Base-by-base conservation (phyloP, 2,888 invertebrate genomes). In the Phlogophora meticulosa region DNA sequence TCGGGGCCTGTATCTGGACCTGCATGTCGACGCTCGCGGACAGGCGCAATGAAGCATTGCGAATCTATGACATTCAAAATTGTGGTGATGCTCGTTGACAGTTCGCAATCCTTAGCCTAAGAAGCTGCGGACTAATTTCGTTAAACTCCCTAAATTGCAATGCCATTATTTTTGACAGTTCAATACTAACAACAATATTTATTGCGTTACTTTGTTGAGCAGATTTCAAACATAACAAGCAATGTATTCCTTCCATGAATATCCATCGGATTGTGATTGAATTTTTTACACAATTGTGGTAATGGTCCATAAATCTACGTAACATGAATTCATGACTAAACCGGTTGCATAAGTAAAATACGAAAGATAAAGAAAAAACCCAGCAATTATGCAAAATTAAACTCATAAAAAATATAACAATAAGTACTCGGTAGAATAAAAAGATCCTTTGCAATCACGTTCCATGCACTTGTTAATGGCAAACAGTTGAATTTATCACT, bases 401-500 rank as follows among this genome's bases (percentile, higher is more conserved):
- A 34, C 11, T 2, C 15, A 46, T 46, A 61, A 32, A 28, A 38
- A 62, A 68, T 1, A 22, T 36, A 74, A 62, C 20, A 58, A 32
- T 51, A 49, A 38, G n/a, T n/a, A n/a, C n/a, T n/a, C 22, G 62
- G 56, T 45, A 59, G 34, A 55, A 56, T 52, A 45, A 36, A 48
- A 68, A 7, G 11, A 43, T 62, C 28, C 46, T 49, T 56, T 1
- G 38, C 24, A 73, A 78, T 79, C 69, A 70, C 45, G 53, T 69
- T 51, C 11, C 45, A 62, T 62, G 59, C 62, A 70, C 66, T 76
- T 71, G 75, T 78, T 67, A 62, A 69, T 45, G 59, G 72, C 67
- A 80, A 83, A 83, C 69, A 81, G 56, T 69, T 59, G 56, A 63
- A 70, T 72, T 82, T 82, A 79, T 79, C 78, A 67, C 61, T 70